Evolutionary conservation across 2,113 vertebrate genomes (phyloP).

Genomic region (Alethe diademata): DNA sequence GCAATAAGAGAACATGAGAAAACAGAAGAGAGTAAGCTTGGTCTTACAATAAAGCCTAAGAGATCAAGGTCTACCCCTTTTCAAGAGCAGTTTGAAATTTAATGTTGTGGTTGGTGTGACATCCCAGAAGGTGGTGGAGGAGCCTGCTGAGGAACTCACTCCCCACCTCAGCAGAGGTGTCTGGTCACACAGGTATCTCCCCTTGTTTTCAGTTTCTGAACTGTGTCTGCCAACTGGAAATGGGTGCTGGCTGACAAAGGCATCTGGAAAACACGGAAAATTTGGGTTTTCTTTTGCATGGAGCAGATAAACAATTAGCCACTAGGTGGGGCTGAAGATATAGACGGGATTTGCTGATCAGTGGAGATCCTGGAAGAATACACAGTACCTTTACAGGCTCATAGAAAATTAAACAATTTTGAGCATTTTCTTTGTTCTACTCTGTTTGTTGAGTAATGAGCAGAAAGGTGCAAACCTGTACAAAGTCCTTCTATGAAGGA

Average conservation of each 20-base stretch:
- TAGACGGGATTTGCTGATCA: neutral
- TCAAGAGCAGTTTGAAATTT: neutral
- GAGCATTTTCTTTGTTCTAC: neutral
- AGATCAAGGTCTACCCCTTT: neutral
- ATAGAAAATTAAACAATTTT: neutral
- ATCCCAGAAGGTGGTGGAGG: neutral
- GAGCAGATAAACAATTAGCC: neutral
- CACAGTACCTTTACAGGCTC: neutral
- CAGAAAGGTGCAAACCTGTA: neutral
- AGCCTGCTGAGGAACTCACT: neutral
- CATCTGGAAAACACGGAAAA: neutral
- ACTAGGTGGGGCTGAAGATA: constrained; percentile 31
- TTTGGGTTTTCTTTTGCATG: neutral
- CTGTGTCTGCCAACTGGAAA: neutral
- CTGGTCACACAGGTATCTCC: neutral
- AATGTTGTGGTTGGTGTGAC: neutral
- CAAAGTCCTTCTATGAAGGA: neutral
- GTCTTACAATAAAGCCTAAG: neutral
- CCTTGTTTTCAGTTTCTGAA: neutral
- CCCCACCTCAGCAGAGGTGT: neutral
- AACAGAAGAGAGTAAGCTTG: neutral
- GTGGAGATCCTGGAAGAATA: neutral
- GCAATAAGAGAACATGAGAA: neutral
- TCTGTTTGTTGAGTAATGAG: neutral
- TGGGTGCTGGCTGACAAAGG: neutral